A percentile compares a stretch with the other conserved stretches of the same genome.
Evolutionary conservation across 1,140 invertebrate genomes (phyloP).

Genomic region (Dermatophagoides farinae): DNA sequence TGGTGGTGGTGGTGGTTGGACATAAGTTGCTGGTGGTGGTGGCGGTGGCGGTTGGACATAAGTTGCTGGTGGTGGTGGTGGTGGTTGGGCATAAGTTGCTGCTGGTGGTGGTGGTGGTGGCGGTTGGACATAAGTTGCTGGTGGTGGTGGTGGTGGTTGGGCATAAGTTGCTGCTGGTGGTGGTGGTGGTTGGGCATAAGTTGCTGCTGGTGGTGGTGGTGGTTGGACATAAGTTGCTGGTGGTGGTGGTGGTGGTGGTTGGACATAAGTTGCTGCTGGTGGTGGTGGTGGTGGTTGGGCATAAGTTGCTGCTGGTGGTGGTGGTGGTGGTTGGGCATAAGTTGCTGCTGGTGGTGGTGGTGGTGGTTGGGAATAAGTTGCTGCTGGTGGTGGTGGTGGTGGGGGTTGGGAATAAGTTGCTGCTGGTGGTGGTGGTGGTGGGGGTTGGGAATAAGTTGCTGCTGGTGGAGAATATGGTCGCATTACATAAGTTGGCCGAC

Average conservation of each 20-base stretch:
- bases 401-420: slow-evolving; percentile 6
- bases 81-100: neutral
- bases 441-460: slow-evolving; percentile 9
- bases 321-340: neutral
- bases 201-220: neutral
- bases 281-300: neutral
- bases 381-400: neutral
- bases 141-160: neutral
- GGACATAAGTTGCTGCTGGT: neutral
- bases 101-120: neutral
- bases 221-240: too few relatives aligned
- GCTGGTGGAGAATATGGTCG: neutral
- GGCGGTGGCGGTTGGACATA: too few relatives aligned
- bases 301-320: neutral
- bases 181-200: neutral
- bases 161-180: neutral
- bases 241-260: neutral
- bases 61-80: too few relatives aligned
- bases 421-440: neutral
- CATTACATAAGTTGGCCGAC: neutral
- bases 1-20: neutral
- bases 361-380: neutral
- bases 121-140: neutral
- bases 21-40: too few relatives aligned
- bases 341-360: neutral